phyloP scores from a whole-genome alignment of 2,888 invertebrate species.

The Xanthia togata region DNA sequence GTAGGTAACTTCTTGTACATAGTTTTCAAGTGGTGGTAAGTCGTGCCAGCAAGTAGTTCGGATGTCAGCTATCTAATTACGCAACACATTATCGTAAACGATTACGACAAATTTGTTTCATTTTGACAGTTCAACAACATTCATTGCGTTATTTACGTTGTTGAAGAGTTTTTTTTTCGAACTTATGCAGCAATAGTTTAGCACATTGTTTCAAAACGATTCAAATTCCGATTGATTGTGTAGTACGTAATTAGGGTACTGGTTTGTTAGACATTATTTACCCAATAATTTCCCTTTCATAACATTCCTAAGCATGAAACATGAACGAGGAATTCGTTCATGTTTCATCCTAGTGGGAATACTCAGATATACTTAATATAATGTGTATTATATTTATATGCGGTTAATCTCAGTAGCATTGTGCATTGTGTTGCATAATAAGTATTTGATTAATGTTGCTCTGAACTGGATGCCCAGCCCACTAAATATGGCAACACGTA shows the following conservation, averaged over 20 bases:
- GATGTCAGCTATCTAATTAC: neutral
- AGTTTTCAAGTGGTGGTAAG: neutral
- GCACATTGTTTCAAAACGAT: no score
- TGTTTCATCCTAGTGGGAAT: neutral
- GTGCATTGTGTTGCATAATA: constrained; percentile 47
- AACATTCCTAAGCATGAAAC: neutral
- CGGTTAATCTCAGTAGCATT: constrained; percentile 36
- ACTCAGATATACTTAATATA: neutral
- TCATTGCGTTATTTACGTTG: no score
- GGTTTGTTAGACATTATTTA: neutral
- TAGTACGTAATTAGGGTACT: no score
- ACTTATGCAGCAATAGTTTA: no score
- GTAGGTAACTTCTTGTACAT: no score
- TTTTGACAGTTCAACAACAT: no score
- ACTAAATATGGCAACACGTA: constrained; percentile 17
- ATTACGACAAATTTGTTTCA: no score
- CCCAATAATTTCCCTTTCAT: neutral
- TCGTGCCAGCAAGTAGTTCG: neutral
- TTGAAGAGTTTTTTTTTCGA: no score
- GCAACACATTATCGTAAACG: no score
- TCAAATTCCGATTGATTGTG: no score
- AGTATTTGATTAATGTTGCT: constrained; percentile 41
- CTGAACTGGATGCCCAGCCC: constrained; percentile 24
- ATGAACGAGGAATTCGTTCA: no score
- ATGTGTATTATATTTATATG: constrained; percentile 10